Percentiles rank a stretch among this genome's conserved stretches.
Evolutionary conservation across 2,113 vertebrate species (phyloP).

Genomic region (Aegotheles bennettii): DNA sequence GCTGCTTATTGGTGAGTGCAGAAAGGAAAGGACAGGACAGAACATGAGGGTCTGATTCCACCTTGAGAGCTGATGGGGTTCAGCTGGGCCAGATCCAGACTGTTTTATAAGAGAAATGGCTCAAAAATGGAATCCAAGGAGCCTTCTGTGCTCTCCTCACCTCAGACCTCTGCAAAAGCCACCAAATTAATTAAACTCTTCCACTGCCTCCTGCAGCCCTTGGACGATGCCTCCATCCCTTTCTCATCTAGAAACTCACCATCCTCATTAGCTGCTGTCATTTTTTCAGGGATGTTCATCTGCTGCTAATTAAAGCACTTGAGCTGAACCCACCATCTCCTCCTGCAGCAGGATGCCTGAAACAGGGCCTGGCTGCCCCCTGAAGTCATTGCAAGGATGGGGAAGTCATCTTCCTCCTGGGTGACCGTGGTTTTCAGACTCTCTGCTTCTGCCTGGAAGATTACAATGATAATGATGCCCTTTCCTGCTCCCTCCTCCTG

Average conservation of each 20-base stretch:
- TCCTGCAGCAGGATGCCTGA: neutral
- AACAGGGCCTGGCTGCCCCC: neutral
- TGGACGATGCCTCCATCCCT: rapidly evolving
- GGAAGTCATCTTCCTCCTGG: neutral
- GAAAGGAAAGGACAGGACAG: neutral
- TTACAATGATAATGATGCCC: neutral
- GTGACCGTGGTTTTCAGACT: neutral
- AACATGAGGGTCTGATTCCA: rapidly evolving
- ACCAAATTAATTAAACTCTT: neutral
- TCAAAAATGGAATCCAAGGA: neutral
- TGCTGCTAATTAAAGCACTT: neutral
- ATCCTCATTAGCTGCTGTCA: neutral
- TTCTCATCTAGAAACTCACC: neutral
- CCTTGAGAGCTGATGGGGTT: neutral
- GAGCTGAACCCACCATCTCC: neutral
- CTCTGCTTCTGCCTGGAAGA: neutral
- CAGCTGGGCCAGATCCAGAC: neutral
- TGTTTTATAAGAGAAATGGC: neutral
- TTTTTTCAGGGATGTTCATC: neutral
- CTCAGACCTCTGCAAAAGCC: neutral
- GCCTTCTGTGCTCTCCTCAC: neutral
- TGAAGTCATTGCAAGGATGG: neutral
- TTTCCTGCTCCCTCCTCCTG: neutral
- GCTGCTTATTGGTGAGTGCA: neutral
- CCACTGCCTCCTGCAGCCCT: neutral